A percentile compares a stretch with the other conserved stretches of the same genome.
Conservation (phyloP, 2,888 invertebrate genomes). For the Monoplex corrugatus region DNA sequence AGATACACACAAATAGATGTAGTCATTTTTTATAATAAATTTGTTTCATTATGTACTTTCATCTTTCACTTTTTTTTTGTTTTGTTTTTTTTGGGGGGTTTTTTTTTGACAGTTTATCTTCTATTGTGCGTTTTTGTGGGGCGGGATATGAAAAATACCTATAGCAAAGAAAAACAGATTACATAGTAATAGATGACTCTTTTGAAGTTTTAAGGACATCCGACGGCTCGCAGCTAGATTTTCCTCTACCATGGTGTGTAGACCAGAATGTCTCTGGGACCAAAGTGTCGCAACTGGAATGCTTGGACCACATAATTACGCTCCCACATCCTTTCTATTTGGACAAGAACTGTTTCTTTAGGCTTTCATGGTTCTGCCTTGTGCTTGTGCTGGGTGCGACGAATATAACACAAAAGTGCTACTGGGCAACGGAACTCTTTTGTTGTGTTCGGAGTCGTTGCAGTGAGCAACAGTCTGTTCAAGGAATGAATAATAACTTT, state of each 20-base stretch:
- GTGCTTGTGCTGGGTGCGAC: not conserved
- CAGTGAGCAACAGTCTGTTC: not conserved
- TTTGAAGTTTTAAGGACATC: too few relatives aligned
- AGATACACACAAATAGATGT: too few relatives aligned
- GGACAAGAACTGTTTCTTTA: not conserved
- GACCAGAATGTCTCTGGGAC: slow-evolving; percentile 32
- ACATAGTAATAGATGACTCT: too few relatives aligned
- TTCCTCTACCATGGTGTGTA: not conserved
- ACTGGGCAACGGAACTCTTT: slow-evolving; percentile 19
- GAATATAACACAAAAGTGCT: not conserved
- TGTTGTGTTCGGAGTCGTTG: not conserved
- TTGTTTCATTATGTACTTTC: too few relatives aligned
- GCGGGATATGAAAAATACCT: too few relatives aligned
- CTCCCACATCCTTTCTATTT: not conserved
- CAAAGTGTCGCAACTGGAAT: not conserved
- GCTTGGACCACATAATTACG: not conserved
- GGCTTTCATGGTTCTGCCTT: slow-evolving; percentile 27
- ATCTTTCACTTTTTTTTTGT: too few relatives aligned
- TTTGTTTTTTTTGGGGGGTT: too few relatives aligned
- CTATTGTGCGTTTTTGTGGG: too few relatives aligned
- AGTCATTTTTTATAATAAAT: too few relatives aligned
- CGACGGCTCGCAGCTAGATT: too few relatives aligned
- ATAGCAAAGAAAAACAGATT: too few relatives aligned
- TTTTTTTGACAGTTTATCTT: too few relatives aligned
- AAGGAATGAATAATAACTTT: not conserved